Conservation (phyloP, 2,888 invertebrate species). For the Nomada ruficornis region DNA sequence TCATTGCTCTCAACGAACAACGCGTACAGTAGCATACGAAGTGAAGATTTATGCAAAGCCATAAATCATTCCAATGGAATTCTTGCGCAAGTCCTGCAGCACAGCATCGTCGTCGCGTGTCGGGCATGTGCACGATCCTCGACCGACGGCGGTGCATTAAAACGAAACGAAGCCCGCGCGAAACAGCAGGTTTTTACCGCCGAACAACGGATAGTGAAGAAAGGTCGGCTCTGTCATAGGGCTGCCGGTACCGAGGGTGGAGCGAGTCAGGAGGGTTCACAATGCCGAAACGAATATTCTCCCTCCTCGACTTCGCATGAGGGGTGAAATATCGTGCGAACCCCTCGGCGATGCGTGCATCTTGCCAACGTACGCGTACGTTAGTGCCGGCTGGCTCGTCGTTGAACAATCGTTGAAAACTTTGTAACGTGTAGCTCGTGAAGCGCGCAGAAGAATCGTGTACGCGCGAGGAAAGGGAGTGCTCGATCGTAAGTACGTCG, state of each 20-base stretch:
- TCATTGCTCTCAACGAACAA: no score
- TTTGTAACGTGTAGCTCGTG: slow-evolving; percentile 16
- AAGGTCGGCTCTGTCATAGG: slow-evolving; percentile 62
- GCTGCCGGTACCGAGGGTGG: slow-evolving; percentile 61
- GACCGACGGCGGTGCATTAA: slow-evolving; percentile 1
- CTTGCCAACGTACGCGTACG: slow-evolving; percentile 71
- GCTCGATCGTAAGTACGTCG: not conserved
- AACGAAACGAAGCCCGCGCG: slow-evolving; percentile 34
- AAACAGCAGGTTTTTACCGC: slow-evolving; percentile 33
- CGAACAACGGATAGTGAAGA: slow-evolving; percentile 47
- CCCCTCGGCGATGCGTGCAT: slow-evolving; percentile 64
- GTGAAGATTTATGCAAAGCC: not conserved
- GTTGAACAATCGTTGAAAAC: slow-evolving; percentile 46
- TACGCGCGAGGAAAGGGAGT: not conserved
- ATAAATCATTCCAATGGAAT: not conserved
- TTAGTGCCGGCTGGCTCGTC: slow-evolving; percentile 74
- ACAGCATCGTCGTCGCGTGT: not conserved
- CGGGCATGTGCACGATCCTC: not conserved
- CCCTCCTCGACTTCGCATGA: slow-evolving; percentile 64
- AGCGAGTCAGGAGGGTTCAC: slow-evolving; percentile 62
- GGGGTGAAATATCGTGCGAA: slow-evolving; percentile 60
- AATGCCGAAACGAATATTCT: slow-evolving; percentile 71
- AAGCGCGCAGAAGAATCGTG: slow-evolving; percentile 1
- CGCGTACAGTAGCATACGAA: not conserved
- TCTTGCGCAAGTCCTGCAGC: not conserved